Evolutionary conservation across 2,113 vertebrate species (phyloP).

Genomic region (Microtus montanus): DNA sequence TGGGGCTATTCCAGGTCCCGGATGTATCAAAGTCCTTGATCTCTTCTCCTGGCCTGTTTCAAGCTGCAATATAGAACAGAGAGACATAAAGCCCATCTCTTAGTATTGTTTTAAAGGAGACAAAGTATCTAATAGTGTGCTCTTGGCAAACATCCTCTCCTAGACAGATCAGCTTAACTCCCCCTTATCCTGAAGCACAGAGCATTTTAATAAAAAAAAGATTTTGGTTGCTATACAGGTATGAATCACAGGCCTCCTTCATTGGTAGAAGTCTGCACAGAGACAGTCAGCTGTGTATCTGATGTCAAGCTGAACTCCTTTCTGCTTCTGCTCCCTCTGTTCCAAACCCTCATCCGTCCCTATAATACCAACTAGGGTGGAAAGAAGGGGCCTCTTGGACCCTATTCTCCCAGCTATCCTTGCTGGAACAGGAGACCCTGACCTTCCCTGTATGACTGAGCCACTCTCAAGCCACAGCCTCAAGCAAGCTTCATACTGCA

Average conservation of each 20-base stretch:
- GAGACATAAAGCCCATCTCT: constrained; percentile 74
- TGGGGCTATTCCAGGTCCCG: fast-evolving
- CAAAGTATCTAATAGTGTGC: constrained; percentile 78
- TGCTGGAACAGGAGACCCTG: not conserved
- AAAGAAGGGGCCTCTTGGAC: not conserved
- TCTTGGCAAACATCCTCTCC: constrained; percentile 73
- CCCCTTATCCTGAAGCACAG: constrained; percentile 69
- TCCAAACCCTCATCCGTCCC: not conserved
- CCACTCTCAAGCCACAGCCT: not conserved
- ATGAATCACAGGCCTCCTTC: constrained; percentile 34
- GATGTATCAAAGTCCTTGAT: not conserved
- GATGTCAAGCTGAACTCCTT: not conserved
- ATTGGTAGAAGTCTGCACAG: not conserved
- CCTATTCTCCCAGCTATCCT: not conserved
- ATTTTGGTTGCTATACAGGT: constrained; percentile 59
- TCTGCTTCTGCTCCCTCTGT: not conserved
- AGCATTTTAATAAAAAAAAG: constrained; percentile 81
- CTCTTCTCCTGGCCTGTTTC: not conserved
- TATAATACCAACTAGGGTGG: not conserved
- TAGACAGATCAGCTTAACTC: constrained; percentile 76
- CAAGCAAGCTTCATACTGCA: fast-evolving
- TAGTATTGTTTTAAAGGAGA: constrained; percentile 80
- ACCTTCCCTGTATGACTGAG: fast-evolving
- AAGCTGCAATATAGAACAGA: not conserved
- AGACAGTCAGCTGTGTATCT: not conserved